Evolutionary conservation across 2,888 invertebrate species (phyloP).

Genomic region (Caenorhabditis sp.): DNA sequence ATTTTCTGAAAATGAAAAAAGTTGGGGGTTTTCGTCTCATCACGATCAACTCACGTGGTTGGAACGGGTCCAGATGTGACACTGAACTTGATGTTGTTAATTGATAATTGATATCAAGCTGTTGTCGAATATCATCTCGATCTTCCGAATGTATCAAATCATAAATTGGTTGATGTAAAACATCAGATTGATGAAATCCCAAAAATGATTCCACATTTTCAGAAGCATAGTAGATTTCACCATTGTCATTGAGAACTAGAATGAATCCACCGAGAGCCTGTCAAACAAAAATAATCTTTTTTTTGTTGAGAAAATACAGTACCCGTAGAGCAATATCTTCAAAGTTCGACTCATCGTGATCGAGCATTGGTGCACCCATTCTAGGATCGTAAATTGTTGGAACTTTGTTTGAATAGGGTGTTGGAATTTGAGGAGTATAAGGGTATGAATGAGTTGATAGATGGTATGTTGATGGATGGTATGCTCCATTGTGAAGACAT

Average conservation of each 20-base stretch:
- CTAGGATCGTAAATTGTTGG: constrained; percentile 56
- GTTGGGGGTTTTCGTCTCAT: too few species aligned
- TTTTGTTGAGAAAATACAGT: not conserved
- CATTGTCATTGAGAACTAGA: constrained; percentile 91
- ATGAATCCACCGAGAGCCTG: constrained; percentile 99
- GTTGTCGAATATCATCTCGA: constrained; percentile 80
- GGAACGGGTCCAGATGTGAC: constrained; percentile 83
- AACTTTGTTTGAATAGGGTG: constrained; percentile 37
- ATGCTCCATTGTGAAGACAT: constrained; percentile 35
- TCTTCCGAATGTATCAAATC: constrained; percentile 99
- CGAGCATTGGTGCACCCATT: constrained; percentile 53
- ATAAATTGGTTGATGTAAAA: constrained; percentile 98
- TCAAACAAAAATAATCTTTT: constrained; percentile 49
- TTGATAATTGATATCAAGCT: constrained; percentile 48
- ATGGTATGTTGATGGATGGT: constrained; percentile 26
- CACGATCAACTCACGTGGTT: constrained; percentile 75
- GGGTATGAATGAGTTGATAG: constrained; percentile 41
- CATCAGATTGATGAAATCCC: constrained; percentile 99
- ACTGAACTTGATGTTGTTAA: constrained; percentile 2
- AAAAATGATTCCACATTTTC: constrained; percentile 99
- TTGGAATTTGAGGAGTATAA: constrained; percentile 34
- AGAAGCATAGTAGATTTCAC: constrained; percentile 98
- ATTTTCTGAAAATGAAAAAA: constrained; percentile 46
- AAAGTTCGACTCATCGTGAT: constrained; percentile 61
- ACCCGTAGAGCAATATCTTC: constrained; percentile 58